Conservation (phyloP, 2,797 vertebrate species). For the Gymnocypris eckloni region DNA sequence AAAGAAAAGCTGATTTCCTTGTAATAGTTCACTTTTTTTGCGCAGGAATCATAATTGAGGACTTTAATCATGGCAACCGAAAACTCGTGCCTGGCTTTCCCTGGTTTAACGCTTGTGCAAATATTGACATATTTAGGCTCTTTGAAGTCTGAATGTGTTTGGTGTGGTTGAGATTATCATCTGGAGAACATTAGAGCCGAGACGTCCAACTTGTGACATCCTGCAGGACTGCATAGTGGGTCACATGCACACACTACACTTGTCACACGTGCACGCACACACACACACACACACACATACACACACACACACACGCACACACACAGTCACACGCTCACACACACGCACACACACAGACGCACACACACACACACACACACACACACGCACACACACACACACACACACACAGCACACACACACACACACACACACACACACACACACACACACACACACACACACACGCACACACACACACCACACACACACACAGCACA, state of each 20-base stretch:
- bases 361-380: constrained; percentile 16
- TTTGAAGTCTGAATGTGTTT: constrained; percentile 57
- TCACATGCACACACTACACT: too few relatives aligned
- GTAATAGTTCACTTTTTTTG: background rate
- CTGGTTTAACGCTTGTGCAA: constrained; percentile 51
- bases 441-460: constrained; percentile 41
- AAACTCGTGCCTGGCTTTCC: constrained; percentile 19
- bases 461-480: constrained; percentile 25
- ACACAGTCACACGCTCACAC: too few relatives aligned
- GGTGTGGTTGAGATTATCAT: constrained; percentile 68
- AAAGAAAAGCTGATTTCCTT: background rate
- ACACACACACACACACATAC: too few relatives aligned
- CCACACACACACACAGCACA: constrained; percentile 41
- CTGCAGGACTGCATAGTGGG: constrained; percentile 76
- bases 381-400: constrained; percentile 40
- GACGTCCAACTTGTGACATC: constrained; percentile 78
- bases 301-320: too few relatives aligned
- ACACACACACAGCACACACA: constrained; percentile 37
- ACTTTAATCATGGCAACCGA: constrained; percentile 24
- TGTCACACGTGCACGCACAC: too few relatives aligned
- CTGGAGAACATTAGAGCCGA: constrained; percentile 76
- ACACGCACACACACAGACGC: too few relatives aligned
- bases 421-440: constrained; percentile 37
- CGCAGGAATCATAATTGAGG: background rate
- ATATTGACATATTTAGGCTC: constrained; percentile 61